Conservation (phyloP, 2,797 vertebrate genomes). For the Pangasius djambal region DNA sequence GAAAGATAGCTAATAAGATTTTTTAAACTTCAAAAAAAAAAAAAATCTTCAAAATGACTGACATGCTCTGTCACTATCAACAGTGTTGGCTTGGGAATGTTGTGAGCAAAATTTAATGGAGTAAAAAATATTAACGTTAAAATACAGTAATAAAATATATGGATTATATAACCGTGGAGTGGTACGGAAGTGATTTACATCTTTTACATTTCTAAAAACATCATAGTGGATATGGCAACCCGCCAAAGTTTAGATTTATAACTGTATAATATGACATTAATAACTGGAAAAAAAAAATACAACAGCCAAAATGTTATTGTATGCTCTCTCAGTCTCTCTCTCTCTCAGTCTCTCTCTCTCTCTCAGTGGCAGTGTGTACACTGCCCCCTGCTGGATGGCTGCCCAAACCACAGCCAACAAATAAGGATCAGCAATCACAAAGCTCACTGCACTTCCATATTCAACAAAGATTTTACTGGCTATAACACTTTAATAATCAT, state of each 20-base stretch:
- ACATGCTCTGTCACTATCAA: background rate
- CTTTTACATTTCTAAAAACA: background rate
- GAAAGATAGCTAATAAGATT: background rate
- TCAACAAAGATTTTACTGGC: background rate
- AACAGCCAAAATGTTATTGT: background rate
- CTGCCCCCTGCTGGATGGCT: slow-evolving; percentile 68
- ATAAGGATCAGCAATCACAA: slow-evolving; percentile 34
- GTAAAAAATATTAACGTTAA: background rate
- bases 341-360: background rate
- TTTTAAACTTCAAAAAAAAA: background rate
- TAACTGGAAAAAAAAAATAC: background rate
- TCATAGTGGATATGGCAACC: background rate
- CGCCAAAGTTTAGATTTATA: background rate
- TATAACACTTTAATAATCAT: background rate
- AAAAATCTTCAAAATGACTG: background rate
- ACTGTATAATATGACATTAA: background rate
- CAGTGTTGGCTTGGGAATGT: background rate
- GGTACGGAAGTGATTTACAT: background rate
- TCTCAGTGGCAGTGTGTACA: background rate
- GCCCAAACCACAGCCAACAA: slow-evolving; percentile 61
- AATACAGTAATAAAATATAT: background rate
- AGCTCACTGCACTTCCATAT: background rate
- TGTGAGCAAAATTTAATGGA: background rate
- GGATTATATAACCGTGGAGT: background rate
- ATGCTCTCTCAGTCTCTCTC: background rate